Conservation (phyloP, 1,140 invertebrate species). For the Ostrea edulis region DNA sequence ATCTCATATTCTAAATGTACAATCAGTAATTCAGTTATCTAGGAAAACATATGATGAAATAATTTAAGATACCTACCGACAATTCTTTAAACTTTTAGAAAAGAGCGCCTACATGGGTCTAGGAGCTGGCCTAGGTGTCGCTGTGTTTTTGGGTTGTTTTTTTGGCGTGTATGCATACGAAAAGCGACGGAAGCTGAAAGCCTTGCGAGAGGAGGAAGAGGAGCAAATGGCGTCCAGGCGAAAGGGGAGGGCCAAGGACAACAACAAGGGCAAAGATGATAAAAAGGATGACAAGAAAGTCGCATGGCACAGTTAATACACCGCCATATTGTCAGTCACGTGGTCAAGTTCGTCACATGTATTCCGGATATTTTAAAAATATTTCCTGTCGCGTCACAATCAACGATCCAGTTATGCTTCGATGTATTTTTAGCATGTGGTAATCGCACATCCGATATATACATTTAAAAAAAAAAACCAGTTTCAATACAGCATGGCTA, state of each 20-base stretch:
- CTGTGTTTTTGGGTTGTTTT: conserved; percentile 42
- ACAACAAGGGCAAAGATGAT: background rate
- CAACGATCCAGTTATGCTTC: too few relatives aligned
- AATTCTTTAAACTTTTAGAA: conserved; percentile 7
- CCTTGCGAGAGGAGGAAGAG: conserved; percentile 35
- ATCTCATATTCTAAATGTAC: too few relatives aligned
- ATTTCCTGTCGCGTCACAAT: too few relatives aligned
- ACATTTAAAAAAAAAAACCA: too few relatives aligned
- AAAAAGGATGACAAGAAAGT: conserved; percentile 2
- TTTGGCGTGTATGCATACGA: conserved; percentile 29
- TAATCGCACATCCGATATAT: too few relatives aligned
- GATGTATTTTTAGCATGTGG: too few relatives aligned
- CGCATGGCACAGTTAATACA: background rate
- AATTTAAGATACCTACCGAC: background rate
- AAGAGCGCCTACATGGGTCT: conserved; percentile 21
- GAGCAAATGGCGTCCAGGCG: background rate
- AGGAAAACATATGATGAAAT: background rate
- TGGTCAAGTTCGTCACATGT: background rate
- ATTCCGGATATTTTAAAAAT: too few relatives aligned
- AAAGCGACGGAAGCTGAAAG: conserved; percentile 39
- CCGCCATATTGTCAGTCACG: background rate
- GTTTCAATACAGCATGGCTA: too few relatives aligned
- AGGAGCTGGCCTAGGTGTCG: conserved; percentile 27
- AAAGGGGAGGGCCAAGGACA: background rate
- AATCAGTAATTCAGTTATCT: too few relatives aligned